Percentiles rank a stretch among this genome's conserved stretches.
Conservation (phyloP, 2,888 invertebrate species). For the Drosophila anomalata region DNA sequence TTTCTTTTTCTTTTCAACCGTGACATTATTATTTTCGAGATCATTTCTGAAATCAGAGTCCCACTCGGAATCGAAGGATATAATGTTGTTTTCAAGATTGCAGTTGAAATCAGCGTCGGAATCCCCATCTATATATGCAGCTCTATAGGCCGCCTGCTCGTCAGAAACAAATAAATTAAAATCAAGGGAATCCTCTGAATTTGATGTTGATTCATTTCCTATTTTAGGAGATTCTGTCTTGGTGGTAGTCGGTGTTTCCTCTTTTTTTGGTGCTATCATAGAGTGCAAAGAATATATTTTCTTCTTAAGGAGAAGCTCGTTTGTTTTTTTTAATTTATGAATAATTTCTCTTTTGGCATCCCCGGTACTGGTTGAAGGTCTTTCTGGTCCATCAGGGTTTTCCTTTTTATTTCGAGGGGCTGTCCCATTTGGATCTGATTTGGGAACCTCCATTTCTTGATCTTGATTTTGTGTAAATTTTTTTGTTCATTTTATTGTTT, state of each 20-base stretch:
- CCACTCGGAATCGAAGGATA: slow-evolving; percentile 4
- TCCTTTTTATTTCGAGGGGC: not conserved
- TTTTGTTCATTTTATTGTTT: not conserved
- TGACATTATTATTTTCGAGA: not conserved
- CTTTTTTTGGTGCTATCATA: not conserved
- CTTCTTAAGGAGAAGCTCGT: not conserved
- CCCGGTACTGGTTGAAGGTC: not conserved
- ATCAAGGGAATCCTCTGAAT: not conserved
- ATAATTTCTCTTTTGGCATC: not conserved
- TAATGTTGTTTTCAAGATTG: not conserved
- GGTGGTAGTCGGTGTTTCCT: not conserved
- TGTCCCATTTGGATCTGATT: not conserved
- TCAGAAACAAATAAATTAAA: not conserved
- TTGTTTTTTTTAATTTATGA: not conserved
- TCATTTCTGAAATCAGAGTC: slow-evolving; percentile 15
- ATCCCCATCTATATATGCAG: not conserved
- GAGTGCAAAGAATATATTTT: not conserved
- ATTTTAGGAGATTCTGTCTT: not conserved
- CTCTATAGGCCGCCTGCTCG: not conserved
- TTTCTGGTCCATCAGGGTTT: not conserved
- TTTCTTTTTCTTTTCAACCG: not conserved
- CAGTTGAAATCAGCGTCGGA: not conserved
- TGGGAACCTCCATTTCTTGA: not conserved
- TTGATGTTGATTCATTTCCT: not conserved
- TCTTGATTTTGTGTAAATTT: not conserved